Evolutionary conservation across 2,113 vertebrate genomes (phyloP).

Genomic region (Acrocephalus arundinaceus): DNA sequence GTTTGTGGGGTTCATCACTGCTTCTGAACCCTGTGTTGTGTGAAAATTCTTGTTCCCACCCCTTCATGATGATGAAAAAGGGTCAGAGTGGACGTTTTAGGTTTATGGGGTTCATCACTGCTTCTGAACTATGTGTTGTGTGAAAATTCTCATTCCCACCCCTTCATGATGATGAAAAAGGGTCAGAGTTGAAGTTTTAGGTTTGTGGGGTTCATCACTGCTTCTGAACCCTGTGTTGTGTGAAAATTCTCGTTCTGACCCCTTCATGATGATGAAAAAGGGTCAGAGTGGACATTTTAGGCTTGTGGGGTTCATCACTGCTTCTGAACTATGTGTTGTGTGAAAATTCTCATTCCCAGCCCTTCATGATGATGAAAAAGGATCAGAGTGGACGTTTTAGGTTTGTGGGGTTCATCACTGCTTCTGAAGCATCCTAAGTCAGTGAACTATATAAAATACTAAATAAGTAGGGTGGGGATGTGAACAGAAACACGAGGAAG

Average conservation of each 20-base stretch:
- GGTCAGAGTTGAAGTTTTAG: not conserved
- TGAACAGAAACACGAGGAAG: not conserved
- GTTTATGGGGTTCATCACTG: not conserved
- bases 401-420: not conserved
- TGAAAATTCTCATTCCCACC: not conserved
- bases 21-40: no score
- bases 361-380: not conserved
- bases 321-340: no score
- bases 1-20: not conserved
- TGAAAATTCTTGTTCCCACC: not conserved
- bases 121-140: no score
- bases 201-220: not conserved
- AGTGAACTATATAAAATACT: not conserved
- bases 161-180: not conserved
- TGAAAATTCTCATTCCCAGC: not conserved
- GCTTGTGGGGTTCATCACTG: not conserved
- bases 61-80: not conserved
- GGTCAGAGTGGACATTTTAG: not conserved
- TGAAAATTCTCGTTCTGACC: not conserved
- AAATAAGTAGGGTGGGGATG: not conserved
- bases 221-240: no score
- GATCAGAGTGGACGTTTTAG: not conserved
- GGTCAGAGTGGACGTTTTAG: not conserved
- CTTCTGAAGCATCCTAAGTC: not conserved
- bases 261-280: not conserved